Percentiles rank a stretch among this genome's conserved stretches.
phyloP scores from a whole-genome alignment of 1,140 invertebrate species.

The Lethrus apterus region DNA sequence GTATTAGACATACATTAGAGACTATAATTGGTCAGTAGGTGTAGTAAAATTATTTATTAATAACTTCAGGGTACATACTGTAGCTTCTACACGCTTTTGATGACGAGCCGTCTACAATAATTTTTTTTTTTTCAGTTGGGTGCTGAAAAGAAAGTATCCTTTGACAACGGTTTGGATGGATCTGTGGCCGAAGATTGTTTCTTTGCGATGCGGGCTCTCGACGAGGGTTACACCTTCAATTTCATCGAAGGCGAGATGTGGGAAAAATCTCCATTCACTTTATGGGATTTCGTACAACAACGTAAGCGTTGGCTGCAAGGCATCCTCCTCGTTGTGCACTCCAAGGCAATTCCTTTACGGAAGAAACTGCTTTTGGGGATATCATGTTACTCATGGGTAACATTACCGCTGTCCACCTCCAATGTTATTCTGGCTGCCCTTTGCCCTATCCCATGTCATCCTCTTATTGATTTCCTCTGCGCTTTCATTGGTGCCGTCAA shows the following conservation, averaged over 20 bases:
- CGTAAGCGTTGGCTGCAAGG: conserved; percentile 95
- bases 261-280: conserved; percentile 93
- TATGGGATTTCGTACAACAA: conserved; percentile 93
- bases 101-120: no score
- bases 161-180: conserved; percentile 91
- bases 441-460: conserved; percentile 81
- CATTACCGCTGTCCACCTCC: conserved; percentile 84
- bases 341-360: conserved; percentile 70
- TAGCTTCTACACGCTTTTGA: no score
- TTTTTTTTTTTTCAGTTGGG: conserved; percentile 57
- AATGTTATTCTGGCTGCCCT: conserved; percentile 77
- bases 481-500: conserved; percentile 87
- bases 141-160: conserved; percentile 85
- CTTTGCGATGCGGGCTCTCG: conserved; percentile 90
- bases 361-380: conserved; percentile 80
- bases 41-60: no score
- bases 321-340: conserved; percentile 90
- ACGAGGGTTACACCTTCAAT: conserved; percentile 79
- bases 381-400: conserved; percentile 91
- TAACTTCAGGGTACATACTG: no score
- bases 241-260: conserved; percentile 97
- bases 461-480: conserved; percentile 74
- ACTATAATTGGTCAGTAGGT: no score
- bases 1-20: no score
- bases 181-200: conserved; percentile 97